These are phyloP conservation scores for Anolis carolinensis DNA, from an alignment of 2,113 vertebrate species.

Conservation along the genomic window DNA sequence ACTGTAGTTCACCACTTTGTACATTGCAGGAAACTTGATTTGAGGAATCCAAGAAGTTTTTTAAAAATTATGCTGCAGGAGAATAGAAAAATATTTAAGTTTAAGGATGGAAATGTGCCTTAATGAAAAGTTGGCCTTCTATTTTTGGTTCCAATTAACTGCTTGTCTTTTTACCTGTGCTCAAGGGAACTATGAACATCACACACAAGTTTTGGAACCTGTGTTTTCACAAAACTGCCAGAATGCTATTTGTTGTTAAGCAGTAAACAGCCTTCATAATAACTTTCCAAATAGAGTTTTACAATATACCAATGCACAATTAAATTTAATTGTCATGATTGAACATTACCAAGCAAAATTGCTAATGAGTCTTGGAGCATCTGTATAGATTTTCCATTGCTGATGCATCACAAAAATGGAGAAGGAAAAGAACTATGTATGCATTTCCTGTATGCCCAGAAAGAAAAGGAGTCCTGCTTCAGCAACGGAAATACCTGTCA, in stretches of 20 bases:
- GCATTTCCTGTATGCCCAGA: constrained; percentile 52
- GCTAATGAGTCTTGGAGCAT: constrained; percentile 43
- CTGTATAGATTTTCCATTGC: constrained; percentile 19
- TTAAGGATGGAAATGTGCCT: constrained; percentile 52
- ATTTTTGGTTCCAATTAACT: constrained; percentile 55
- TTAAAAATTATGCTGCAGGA: too few relatives aligned
- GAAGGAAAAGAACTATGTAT: constrained; percentile 32
- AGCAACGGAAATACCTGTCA: constrained; percentile 47
- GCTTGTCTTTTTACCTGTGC: constrained; percentile 52
- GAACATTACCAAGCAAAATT: constrained; percentile 63
- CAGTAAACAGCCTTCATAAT: constrained; percentile 59
- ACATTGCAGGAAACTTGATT: too few relatives aligned
- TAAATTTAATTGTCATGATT: constrained; percentile 65
- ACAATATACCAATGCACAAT: constrained; percentile 33
- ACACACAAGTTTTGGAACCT: constrained; percentile 49
- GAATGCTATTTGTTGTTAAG: constrained; percentile 61
- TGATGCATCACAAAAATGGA: constrained; percentile 30
- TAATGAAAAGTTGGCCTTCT: constrained; percentile 53
- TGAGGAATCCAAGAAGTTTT: too few relatives aligned
- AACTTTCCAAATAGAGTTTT: constrained; percentile 51
- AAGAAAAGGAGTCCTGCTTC: constrained; percentile 12
- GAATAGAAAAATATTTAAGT: too few relatives aligned
- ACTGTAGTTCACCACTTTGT: too few relatives aligned
- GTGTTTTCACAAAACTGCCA: constrained; percentile 21
- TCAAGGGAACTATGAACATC: constrained; percentile 53